phyloP scores from a whole-genome alignment of 2,888 invertebrate species.

The Carterocephalus palaemon region DNA sequence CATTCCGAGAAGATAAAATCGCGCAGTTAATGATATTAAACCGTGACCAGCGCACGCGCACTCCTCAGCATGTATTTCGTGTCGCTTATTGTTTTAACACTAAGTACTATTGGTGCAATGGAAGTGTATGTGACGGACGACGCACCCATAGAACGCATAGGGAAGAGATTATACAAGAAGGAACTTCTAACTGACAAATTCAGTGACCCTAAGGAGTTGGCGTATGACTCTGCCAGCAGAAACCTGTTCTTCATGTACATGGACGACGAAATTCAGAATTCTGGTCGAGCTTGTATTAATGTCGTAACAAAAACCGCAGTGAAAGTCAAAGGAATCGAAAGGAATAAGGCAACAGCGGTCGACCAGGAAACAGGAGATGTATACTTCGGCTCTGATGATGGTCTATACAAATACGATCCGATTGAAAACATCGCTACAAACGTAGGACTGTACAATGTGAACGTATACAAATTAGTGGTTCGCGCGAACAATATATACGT shows the following conservation, averaged over 20 bases:
- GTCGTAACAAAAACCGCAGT: conserved; percentile 51
- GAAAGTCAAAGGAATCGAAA: conserved; percentile 57
- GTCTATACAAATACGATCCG: conserved; percentile 62
- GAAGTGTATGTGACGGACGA: conserved; percentile 47
- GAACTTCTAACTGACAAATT: conserved; percentile 54
- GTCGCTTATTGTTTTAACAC: conserved; percentile 1
- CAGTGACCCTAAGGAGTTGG: conserved; percentile 55
- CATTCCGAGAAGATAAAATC: conserved; percentile 18
- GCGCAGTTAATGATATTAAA: conserved; percentile 17
- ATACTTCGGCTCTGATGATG: conserved; percentile 66
- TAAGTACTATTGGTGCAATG: conserved; percentile 42
- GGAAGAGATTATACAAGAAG: conserved; percentile 57
- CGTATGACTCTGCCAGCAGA: conserved; percentile 63
- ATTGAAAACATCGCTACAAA: conserved; percentile 48
- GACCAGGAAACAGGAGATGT: conserved; percentile 59
- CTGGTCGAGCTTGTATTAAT: conserved; percentile 60
- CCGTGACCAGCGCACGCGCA: conserved; percentile 15
- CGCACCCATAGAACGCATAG: conserved; percentile 54
- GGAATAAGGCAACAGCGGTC: conserved; percentile 63
- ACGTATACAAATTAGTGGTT: conserved; percentile 60
- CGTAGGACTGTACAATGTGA: conserved; percentile 63
- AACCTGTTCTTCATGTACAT: conserved; percentile 69
- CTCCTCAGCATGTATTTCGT: conserved; percentile 9
- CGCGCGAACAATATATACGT: conserved; percentile 63
- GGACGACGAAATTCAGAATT: conserved; percentile 60